Evolutionary conservation across 2,888 invertebrate genomes (phyloP).

Genomic region (Caradrina kadenii): DNA sequence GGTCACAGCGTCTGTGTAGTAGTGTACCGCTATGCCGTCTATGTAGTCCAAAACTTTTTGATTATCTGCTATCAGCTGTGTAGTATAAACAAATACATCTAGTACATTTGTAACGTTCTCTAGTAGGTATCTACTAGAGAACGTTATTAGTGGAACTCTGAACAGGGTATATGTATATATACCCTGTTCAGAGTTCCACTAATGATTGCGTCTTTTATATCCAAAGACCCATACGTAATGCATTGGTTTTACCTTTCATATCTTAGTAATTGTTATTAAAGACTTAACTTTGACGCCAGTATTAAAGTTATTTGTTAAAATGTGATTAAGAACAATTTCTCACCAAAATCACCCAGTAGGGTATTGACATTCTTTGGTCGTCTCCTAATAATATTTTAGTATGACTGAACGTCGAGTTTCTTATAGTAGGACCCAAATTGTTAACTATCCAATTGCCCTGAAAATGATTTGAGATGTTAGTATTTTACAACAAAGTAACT

Average conservation of each 20-base stretch:
- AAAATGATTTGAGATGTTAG: conserved; percentile 42
- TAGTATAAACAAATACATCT: not conserved
- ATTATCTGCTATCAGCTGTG: conserved; percentile 79
- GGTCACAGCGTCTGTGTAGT: conserved; percentile 92
- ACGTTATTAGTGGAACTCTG: no score
- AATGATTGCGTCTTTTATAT: no score
- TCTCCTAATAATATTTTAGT: conserved; percentile 94
- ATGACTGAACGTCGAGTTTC: conserved; percentile 88
- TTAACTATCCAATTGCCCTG: conserved; percentile 93
- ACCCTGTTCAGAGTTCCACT: no score
- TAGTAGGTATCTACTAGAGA: no score
- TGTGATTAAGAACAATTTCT: conserved; percentile 56
- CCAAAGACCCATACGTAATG: no score
- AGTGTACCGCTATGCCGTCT: conserved; percentile 95
- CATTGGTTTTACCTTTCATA: no score
- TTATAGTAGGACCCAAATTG: conserved; percentile 94
- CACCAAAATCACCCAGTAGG: conserved; percentile 92
- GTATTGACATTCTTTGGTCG: conserved; percentile 93
- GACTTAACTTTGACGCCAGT: no score
- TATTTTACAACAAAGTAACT: not conserved
- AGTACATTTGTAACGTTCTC: not conserved
- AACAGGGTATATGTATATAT: no score
- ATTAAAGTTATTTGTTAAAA: no score
- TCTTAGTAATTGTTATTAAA: no score
- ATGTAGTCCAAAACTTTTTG: conserved; percentile 89